These are phyloP conservation scores for Drosophila limbata DNA, from an alignment of 2,888 invertebrate species.

Conservation along the genomic window DNA sequence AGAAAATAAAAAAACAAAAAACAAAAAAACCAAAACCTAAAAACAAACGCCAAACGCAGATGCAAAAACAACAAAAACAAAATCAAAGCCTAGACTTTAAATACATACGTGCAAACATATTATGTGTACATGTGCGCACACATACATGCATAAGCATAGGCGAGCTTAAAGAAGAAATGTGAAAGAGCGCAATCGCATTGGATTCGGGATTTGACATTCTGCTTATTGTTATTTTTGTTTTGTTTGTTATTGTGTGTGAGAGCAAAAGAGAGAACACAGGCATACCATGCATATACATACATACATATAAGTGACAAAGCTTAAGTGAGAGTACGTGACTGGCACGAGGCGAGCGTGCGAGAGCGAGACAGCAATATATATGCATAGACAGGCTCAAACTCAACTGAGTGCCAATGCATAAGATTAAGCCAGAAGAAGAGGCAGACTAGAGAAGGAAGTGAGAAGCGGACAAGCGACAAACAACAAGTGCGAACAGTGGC, in stretches of 20 bases:
- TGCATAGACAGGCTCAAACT: constrained; percentile 2
- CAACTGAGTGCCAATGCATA: constrained; percentile 8
- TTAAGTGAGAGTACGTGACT: constrained; percentile 32
- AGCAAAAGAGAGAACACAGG: constrained; percentile 45
- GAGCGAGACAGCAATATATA: constrained; percentile 36
- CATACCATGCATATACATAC: neutral
- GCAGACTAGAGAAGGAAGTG: constrained; percentile 14
- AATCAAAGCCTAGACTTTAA: constrained; percentile 31
- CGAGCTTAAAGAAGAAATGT: constrained; percentile 60
- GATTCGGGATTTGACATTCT: constrained; percentile 50
- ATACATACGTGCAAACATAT: constrained; percentile 39
- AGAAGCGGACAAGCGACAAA: neutral
- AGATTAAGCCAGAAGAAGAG: constrained; percentile 10
- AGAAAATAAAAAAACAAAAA: constrained; percentile 11
- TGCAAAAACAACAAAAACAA: constrained; percentile 11
- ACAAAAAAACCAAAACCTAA: constrained; percentile 24
- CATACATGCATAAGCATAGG: constrained; percentile 18
- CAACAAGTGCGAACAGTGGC: constrained; percentile 14
- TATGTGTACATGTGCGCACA: constrained; percentile 9
- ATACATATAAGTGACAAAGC: constrained; percentile 12
- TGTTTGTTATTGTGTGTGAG: constrained; percentile 31
- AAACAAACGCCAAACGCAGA: constrained; percentile 15
- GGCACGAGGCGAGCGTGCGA: constrained; percentile 40
- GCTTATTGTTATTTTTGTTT: constrained; percentile 38
- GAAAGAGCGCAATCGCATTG: constrained; percentile 53